Conservation (phyloP, 2,888 invertebrate genomes). For the Papilio elwesi region DNA sequence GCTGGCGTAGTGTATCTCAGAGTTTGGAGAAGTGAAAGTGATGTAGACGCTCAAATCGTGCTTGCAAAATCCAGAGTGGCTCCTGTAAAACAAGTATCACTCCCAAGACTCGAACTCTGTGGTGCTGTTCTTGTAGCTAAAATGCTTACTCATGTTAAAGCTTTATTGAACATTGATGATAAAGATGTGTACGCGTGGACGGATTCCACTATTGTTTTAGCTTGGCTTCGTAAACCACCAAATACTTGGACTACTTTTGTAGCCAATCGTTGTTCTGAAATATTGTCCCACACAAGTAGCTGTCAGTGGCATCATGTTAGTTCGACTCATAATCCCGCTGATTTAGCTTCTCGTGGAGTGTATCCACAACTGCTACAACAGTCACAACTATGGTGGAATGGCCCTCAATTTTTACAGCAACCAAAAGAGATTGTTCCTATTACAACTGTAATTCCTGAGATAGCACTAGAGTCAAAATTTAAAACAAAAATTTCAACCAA, state of each 20-base stretch:
- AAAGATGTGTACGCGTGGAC: no score
- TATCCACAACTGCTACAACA: slow-evolving; percentile 28
- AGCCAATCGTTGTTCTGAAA: slow-evolving; percentile 43
- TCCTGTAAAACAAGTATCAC: slow-evolving; percentile 38
- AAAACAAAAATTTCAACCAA: no score
- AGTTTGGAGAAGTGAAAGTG: slow-evolving; percentile 5
- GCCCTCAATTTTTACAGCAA: no score
- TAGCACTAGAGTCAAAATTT: no score
- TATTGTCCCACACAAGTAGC: slow-evolving; percentile 29
- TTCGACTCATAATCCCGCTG: slow-evolving; percentile 46
- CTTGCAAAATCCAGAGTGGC: slow-evolving; percentile 41
- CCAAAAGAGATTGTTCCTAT: no score
- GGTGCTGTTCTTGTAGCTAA: slow-evolving; percentile 44
- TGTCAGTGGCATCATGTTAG: no score
- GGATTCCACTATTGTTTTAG: no score
- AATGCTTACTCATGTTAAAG: no score
- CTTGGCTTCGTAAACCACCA: no score
- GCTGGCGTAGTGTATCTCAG: slow-evolving; percentile 35
- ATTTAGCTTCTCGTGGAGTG: slow-evolving; percentile 34
- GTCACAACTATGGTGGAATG: slow-evolving; percentile 43
- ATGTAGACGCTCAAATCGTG: background rate
- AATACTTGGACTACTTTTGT: slow-evolving; percentile 5
- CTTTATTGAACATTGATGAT: no score
- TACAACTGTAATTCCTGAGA: no score
- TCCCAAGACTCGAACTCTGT: slow-evolving; percentile 42